Base-by-base conservation (phyloP, 1,140 invertebrate species). In the Olivierus martensii region DNA sequence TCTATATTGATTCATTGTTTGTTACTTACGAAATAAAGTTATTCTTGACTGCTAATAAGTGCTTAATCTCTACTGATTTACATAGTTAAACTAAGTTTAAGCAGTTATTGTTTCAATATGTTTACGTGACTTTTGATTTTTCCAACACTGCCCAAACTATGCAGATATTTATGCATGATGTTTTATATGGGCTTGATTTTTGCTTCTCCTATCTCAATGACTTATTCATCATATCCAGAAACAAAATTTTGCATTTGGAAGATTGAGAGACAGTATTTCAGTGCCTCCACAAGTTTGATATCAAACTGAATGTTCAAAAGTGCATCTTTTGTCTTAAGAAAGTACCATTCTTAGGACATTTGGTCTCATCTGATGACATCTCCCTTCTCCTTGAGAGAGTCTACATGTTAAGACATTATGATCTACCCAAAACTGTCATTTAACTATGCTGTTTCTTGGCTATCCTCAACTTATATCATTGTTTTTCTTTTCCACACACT, bases 161-260 rank as follows among this genome's bases (percentile, higher is more conserved):
- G 22, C 54, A 56, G 19, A 15, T n/a, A 39, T 28, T 56, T 19
- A 14, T 38, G 11, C 48, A 57, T 37, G 21, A 39, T 21, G 7
- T 58, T 36, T 18, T 50, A 17, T n/a, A 14, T 7, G 36, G 14
- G 7, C n/a, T 7, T n/a, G 7, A 10, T 10, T 10, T 10, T n/a
- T 10, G n/a, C n/a, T n/a, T n/a, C n/a, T n/a, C n/a, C n/a, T n/a
- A n/a, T n/a, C n/a, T n/a, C n/a, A n/a, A n/a, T n/a, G n/a, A 38
- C n/a, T 7, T 79, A 34, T 61, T 77, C 1, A 61, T 79, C 5
- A 70, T 61, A 34, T 67, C 63, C 1, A 45, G 61, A 6, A 53
- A 52, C 19, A 60, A 57, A 48, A 57, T 64, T 7, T 57, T 65
- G 17, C 73, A 74, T 51, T 39, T 60, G 0, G 21, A 46, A 14